Evolutionary conservation across 1,140 invertebrate genomes (phyloP).

Genomic region (Chlorops oryzae): DNA sequence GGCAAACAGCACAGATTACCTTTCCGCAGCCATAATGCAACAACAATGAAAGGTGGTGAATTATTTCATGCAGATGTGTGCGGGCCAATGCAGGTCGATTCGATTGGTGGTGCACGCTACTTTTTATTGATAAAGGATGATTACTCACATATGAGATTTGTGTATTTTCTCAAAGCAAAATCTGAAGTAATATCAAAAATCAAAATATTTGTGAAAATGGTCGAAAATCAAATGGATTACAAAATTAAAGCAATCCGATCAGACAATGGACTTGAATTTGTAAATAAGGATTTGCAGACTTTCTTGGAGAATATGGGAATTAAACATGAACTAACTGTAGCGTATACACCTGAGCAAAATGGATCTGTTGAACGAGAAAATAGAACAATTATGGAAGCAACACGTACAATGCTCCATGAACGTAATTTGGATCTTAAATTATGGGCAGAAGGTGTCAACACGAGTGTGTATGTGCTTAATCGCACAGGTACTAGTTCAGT

Average conservation of each 20-base stretch:
- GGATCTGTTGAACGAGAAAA: constrained; percentile 28
- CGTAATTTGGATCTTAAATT: constrained; percentile 5
- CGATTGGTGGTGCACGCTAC: constrained; percentile 33
- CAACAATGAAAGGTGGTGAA: constrained; percentile 29
- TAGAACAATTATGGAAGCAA: constrained; percentile 26
- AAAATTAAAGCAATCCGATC: too few species aligned
- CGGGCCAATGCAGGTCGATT: constrained; percentile 46
- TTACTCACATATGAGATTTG: constrained; percentile 33
- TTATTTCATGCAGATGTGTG: constrained; percentile 48
- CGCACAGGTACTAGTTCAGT: constrained; percentile 26
- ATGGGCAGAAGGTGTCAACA: constrained; percentile 41
- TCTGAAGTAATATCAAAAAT: constrained; percentile 35
- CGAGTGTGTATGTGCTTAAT: constrained; percentile 39
- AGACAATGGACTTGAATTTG: too few species aligned
- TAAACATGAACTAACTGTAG: too few species aligned
- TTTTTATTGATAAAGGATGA: constrained; percentile 48
- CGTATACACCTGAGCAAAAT: too few species aligned
- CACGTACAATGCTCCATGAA: constrained; percentile 7
- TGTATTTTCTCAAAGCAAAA: constrained; percentile 48
- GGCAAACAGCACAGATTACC: constrained; percentile 42
- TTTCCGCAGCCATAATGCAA: constrained; percentile 27
- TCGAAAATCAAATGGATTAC: neutral
- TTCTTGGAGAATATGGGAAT: too few species aligned
- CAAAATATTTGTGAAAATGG: neutral
- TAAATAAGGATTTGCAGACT: too few species aligned